Evolutionary conservation across 2,113 vertebrate species (phyloP).

Genomic region (Riparia riparia): DNA sequence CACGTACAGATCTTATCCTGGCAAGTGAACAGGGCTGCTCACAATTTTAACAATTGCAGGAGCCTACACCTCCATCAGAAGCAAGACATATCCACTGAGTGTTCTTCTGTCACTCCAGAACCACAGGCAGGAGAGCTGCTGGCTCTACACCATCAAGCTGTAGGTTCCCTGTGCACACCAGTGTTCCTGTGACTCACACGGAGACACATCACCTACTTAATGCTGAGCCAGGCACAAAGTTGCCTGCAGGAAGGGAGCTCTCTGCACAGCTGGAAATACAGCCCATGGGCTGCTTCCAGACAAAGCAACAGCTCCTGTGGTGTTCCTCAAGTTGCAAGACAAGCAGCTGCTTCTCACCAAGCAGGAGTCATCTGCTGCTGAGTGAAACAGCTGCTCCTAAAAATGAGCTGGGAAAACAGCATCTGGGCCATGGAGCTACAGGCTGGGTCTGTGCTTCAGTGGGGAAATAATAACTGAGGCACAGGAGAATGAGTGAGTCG

Average conservation of each 20-base stretch:
- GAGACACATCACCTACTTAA: background rate
- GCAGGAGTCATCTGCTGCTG: background rate
- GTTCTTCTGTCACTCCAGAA: background rate
- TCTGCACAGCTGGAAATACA: background rate
- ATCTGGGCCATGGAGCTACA: background rate
- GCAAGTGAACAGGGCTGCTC: background rate
- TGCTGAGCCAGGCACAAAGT: background rate
- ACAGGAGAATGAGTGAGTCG: background rate
- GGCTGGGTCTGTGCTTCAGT: background rate
- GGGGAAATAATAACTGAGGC: background rate
- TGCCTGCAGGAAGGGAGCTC: background rate
- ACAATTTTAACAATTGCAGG: background rate
- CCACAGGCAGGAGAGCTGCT: background rate
- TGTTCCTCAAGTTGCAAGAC: background rate
- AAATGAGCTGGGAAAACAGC: background rate
- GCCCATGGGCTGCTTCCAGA: background rate
- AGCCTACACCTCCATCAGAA: background rate
- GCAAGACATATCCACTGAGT: background rate
- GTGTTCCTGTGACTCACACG: accelerated
- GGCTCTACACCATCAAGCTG: background rate
- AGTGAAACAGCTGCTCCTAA: background rate
- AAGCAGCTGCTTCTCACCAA: background rate
- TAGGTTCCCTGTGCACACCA: background rate
- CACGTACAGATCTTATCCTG: accelerated
- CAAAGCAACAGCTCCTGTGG: background rate